Evolutionary conservation across 2,888 invertebrate species (phyloP), one percentile per base, ranked within the genome.

Genomic region (Philaethria dido): DNA sequence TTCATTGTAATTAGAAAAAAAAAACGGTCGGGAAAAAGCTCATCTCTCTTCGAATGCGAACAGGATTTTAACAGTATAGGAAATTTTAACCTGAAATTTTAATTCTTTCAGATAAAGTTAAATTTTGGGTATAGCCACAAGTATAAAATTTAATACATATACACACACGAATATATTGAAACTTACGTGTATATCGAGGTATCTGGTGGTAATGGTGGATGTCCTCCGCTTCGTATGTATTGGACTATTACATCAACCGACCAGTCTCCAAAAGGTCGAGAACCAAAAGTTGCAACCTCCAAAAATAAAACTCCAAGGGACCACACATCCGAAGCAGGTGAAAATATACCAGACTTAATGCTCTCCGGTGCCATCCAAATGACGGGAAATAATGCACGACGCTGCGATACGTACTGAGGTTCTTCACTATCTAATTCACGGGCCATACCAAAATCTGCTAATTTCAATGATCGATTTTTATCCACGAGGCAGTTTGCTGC

Each of bases 291-390:
- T 66, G 97, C 95, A 67, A 98, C 95, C 87, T 97, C 96, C 78
- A 96, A 96, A 6, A 97, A 86, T 2, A 98, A 91, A 54, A 98
- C 96, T 16, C 98, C 98, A 78, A 95, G 96, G 67, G 97, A 96
- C 98, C 98, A 98, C 47, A 97, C 95, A 84, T 98, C 98, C 0
- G 97, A 96, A 44, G 95, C 95, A 9, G 96, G 93, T 0, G 97
- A 96, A 83, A 97, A 98, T 66, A 96, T 92, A 1, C 98, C 98
- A 18, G 95, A 86, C 1, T 93, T 94, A 39, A 98, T 87, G 74
- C 96, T 96, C 86, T 98, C 98, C 0, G 98, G 98, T 0, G 98
- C 95, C 98, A 98, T 98, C 97, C 98, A 98, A 70, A 96, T 92
- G 1, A 97, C 97, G 0, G 98, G 98, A 68, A 98, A 88, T 93